A percentile compares a stretch with the other conserved stretches of the same genome.
Evolutionary conservation across 2,113 vertebrate genomes (phyloP).

Genomic region (Bufo bufo): DNA sequence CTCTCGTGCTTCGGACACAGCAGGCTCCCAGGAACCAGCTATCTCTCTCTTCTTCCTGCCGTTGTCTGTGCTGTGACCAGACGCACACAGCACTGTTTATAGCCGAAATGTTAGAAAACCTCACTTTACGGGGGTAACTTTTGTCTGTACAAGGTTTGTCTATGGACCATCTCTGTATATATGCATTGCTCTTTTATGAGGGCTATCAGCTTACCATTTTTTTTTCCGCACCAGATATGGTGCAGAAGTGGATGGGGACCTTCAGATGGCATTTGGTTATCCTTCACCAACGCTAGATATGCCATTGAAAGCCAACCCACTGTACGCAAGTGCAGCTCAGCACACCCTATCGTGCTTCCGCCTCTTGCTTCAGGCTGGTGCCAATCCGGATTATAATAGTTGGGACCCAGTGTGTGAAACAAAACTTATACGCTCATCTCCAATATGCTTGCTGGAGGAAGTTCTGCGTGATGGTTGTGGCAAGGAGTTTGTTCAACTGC

Average conservation of each 20-base stretch:
- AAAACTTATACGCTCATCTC: constrained; percentile 80
- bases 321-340: constrained; percentile 93
- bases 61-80: too few relatives aligned
- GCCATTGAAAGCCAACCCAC: constrained; percentile 87
- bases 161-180: background rate
- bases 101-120: too few relatives aligned
- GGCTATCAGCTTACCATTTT: background rate
- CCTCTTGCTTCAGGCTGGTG: constrained; percentile 87
- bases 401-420: constrained; percentile 81
- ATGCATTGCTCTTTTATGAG: background rate
- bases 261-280: constrained; percentile 73
- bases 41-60: too few relatives aligned
- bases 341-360: constrained; percentile 89
- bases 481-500: constrained; percentile 79
- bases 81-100: too few relatives aligned
- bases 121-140: too few relatives aligned
- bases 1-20: too few relatives aligned
- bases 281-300: constrained; percentile 75
- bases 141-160: too few relatives aligned
- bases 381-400: constrained; percentile 92
- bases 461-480: constrained; percentile 89
- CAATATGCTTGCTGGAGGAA: constrained; percentile 87
- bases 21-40: too few relatives aligned
- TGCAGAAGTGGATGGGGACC: constrained; percentile 89
- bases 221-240: constrained; percentile 74